Conservation (phyloP, 2,888 invertebrate species). For the Timema podura region DNA sequence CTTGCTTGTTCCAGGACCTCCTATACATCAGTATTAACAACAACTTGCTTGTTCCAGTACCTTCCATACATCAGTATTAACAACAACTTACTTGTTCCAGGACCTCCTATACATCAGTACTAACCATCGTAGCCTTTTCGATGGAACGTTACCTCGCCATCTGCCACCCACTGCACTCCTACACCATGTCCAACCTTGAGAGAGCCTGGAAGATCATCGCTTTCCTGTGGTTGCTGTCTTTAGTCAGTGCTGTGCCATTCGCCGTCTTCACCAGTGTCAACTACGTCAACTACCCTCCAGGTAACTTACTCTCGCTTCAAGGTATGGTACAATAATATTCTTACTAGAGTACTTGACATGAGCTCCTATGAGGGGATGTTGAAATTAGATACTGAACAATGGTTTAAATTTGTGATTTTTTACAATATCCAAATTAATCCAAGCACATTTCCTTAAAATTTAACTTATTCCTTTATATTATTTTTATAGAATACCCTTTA, state of each 20-base stretch:
- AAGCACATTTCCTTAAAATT: no score
- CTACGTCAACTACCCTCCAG: conserved; percentile 69
- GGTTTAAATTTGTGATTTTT: background rate
- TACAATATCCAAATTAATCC: background rate
- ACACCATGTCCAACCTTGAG: conserved; percentile 77
- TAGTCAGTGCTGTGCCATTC: conserved; percentile 72
- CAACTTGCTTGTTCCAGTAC: no score
- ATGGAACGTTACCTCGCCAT: conserved; percentile 88
- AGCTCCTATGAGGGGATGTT: background rate
- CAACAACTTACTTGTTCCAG: conserved; percentile 47
- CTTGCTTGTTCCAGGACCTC: no score
- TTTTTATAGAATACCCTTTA: no score
- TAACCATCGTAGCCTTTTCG: conserved; percentile 90
- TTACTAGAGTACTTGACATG: no score
- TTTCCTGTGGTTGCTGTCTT: conserved; percentile 70
- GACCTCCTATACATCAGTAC: conserved; percentile 84
- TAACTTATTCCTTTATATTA: no score
- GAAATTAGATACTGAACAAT: conserved; percentile 7
- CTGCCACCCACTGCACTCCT: conserved; percentile 79
- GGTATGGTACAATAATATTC: no score
- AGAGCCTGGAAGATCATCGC: conserved; percentile 77
- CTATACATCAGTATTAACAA: no score
- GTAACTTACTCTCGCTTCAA: conserved; percentile 41
- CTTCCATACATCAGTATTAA: no score
- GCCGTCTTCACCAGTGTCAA: conserved; percentile 69